A percentile compares a stretch with the other conserved stretches of the same genome.
Evolutionary conservation across 2,113 vertebrate species (phyloP).

Genomic region (Serilophus lunatus): DNA sequence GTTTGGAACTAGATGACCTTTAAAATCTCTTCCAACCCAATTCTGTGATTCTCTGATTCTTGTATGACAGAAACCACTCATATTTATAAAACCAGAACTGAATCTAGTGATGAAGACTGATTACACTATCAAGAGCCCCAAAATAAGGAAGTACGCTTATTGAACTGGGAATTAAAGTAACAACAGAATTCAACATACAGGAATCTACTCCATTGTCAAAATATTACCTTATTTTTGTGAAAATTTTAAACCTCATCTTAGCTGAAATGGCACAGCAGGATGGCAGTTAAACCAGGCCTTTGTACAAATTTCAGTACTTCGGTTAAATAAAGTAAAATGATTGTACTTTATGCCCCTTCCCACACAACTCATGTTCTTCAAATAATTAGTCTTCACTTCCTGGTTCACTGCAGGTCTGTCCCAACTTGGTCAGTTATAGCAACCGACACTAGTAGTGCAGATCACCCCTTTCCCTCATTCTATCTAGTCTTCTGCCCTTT

Average conservation of each 20-base stretch:
- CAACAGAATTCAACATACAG: neutral
- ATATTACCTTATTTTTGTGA: neutral
- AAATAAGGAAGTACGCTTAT: neutral
- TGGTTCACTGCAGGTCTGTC: neutral
- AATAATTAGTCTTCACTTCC: slow-evolving; percentile 36
- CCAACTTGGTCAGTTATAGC: neutral
- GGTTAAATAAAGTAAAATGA: slow-evolving; percentile 19
- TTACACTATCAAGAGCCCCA: neutral
- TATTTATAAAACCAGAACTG: neutral
- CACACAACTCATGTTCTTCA: slow-evolving; percentile 26
- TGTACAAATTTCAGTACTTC: neutral
- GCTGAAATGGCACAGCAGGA: neutral
- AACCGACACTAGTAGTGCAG: neutral
- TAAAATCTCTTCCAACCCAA: neutral
- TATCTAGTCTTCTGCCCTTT: neutral
- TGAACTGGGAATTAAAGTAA: neutral
- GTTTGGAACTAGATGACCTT: neutral
- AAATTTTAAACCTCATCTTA: neutral
- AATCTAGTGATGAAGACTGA: neutral
- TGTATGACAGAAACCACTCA: rapidly evolving
- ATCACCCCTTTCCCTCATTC: neutral
- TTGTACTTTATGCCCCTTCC: slow-evolving; percentile 25
- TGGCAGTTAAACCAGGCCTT: neutral
- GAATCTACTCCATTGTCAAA: neutral
- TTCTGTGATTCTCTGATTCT: neutral